Evolutionary conservation across 2,113 vertebrate genomes (phyloP).

Genomic region (Chloebia gouldiae): DNA sequence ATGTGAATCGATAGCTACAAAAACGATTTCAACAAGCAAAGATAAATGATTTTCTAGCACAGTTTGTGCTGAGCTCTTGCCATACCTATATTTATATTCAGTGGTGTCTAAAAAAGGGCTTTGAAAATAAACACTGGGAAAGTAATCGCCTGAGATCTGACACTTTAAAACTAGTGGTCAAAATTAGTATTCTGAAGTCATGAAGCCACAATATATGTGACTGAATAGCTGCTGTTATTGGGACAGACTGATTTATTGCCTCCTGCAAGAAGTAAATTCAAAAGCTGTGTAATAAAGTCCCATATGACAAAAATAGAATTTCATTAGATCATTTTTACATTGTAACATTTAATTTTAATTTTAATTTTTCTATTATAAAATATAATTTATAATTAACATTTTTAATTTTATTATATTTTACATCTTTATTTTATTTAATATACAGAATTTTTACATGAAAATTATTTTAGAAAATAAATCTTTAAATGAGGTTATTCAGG

Average conservation of each 20-base stretch:
- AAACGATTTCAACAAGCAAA: neutral
- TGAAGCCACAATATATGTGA: neutral
- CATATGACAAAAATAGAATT: neutral
- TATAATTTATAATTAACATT: neutral
- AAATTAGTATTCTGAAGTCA: slow-evolving; percentile 33
- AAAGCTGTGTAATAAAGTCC: neutral
- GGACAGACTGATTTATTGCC: slow-evolving; percentile 19
- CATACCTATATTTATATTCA: neutral
- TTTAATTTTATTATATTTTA: neutral
- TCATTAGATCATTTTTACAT: neutral
- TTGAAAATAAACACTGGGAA: neutral
- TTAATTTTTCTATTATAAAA: neutral
- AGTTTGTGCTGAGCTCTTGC: neutral
- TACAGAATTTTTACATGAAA: neutral
- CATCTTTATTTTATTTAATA: neutral
- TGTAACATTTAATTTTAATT: neutral
- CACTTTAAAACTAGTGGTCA: neutral
- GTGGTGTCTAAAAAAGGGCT: neutral
- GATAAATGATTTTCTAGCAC: neutral
- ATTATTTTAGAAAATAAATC: neutral
- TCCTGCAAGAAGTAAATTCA: slow-evolving; percentile 14
- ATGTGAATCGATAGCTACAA: neutral
- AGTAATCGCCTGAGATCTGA: slow-evolving; percentile 12
- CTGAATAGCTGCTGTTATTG: neutral
- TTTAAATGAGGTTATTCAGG: neutral